phyloP scores from a whole-genome alignment of 2,113 vertebrate genomes.

The Podiceps cristatus region DNA sequence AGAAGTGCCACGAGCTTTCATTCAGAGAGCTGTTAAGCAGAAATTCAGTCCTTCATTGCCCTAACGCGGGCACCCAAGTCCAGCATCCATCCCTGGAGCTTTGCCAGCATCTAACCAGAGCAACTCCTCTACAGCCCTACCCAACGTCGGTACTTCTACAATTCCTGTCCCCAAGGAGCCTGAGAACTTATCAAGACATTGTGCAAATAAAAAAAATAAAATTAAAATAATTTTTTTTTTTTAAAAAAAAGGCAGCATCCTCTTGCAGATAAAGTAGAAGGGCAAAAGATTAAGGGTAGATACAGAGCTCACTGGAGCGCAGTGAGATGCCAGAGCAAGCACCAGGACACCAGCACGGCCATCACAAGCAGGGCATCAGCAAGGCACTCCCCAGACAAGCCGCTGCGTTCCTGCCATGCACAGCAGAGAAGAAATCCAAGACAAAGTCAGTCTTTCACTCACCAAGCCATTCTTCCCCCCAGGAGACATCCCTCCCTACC shows the following conservation, averaged over 20 bases:
- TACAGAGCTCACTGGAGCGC: not conserved
- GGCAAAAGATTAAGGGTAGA: too few species aligned
- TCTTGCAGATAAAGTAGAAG: not conserved
- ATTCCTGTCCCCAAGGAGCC: not conserved
- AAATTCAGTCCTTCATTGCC: not conserved
- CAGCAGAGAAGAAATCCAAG: not conserved
- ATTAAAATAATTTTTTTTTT: too few species aligned
- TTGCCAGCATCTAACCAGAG: not conserved
- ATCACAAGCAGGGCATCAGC: not conserved
- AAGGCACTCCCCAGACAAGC: not conserved
- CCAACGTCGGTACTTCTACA: too few species aligned
- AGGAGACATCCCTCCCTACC: not conserved
- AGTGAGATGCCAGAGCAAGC: not conserved
- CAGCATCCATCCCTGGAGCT: not conserved
- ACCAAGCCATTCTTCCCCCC: not conserved
- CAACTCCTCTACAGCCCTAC: not conserved
- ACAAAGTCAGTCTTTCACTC: not conserved
- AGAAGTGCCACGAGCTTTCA: not conserved
- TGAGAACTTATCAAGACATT: not conserved
- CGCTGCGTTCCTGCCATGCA: not conserved
- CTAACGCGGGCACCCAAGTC: not conserved
- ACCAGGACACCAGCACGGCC: not conserved
- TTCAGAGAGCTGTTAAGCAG: not conserved
- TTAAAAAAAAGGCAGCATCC: not conserved
- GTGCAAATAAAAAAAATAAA: too few species aligned